These are phyloP conservation scores for Anoura caudifer DNA, from an alignment of 2,113 vertebrate genomes.

Conservation along the genomic window DNA sequence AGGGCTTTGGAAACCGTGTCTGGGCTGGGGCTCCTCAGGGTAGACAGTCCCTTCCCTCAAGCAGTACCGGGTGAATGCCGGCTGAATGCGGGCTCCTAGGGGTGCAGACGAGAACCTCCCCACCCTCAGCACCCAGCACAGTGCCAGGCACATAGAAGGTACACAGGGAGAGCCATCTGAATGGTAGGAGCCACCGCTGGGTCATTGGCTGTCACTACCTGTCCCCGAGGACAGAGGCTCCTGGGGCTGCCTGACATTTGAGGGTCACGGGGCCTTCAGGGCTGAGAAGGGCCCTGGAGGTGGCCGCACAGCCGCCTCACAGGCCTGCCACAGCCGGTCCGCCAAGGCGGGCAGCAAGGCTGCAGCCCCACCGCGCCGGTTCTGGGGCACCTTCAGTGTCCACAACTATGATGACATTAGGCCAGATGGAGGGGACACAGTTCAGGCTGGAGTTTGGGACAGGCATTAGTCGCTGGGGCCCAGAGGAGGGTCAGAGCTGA, in stretches of 20 bases:
- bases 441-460: background rate
- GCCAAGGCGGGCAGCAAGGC: rapidly evolving
- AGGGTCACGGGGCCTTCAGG: background rate
- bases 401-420: background rate
- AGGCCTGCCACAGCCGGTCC: background rate
- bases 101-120: rapidly evolving
- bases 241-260: no score
- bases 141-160: background rate
- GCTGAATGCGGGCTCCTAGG: background rate
- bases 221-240: background rate
- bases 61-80: rapidly evolving
- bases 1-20: rapidly evolving
- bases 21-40: rapidly evolving
- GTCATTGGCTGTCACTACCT: background rate
- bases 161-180: background rate
- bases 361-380: rapidly evolving
- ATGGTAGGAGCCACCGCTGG: background rate
- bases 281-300: background rate
- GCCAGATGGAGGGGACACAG: no score
- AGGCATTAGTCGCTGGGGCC: background rate
- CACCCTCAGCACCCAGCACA: background rate
- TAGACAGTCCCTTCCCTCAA: background rate
- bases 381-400: background rate
- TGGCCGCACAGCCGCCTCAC: background rate
- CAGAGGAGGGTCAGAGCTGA: background rate